These are phyloP conservation scores for Phasianus colchicus DNA, from an alignment of 2,113 vertebrate species.

Conservation along the genomic window DNA sequence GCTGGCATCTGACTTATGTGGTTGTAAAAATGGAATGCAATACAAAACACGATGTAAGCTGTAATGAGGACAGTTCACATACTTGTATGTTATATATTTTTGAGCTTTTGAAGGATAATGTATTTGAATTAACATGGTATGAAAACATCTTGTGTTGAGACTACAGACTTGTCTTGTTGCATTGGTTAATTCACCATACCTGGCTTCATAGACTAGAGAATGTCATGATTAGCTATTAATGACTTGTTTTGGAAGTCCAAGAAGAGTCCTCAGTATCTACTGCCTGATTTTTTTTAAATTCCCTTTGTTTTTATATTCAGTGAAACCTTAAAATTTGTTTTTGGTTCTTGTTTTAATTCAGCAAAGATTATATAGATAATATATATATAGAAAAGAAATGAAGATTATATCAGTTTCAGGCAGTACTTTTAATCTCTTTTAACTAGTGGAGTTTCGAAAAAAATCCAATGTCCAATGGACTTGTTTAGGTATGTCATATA, in stretches of 20 bases:
- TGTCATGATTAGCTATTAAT: neutral
- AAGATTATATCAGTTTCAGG: neutral
- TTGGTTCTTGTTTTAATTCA: neutral
- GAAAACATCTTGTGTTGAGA: neutral
- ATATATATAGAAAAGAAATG: too few relatives aligned
- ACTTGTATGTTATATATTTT: neutral
- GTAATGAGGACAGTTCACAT: neutral
- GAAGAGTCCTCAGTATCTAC: neutral
- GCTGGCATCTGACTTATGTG: constrained; percentile 1
- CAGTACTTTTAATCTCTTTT: neutral
- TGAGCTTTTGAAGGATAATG: neutral
- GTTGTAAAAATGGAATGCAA: constrained; percentile 11
- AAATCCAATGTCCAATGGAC: neutral
- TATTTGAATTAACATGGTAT: neutral
- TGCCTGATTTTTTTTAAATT: neutral
- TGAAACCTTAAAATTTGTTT: neutral
- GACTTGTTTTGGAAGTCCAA: neutral
- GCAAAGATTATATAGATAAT: too few relatives aligned
- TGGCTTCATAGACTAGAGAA: neutral
- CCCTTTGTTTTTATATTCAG: neutral
- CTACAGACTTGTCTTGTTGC: neutral
- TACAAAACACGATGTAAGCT: neutral
- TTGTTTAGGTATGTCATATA: neutral
- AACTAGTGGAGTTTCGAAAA: neutral
- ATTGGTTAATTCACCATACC: neutral